Evolutionary conservation across 2,113 vertebrate genomes (phyloP).

Genomic region (Xiphias gladius): DNA sequence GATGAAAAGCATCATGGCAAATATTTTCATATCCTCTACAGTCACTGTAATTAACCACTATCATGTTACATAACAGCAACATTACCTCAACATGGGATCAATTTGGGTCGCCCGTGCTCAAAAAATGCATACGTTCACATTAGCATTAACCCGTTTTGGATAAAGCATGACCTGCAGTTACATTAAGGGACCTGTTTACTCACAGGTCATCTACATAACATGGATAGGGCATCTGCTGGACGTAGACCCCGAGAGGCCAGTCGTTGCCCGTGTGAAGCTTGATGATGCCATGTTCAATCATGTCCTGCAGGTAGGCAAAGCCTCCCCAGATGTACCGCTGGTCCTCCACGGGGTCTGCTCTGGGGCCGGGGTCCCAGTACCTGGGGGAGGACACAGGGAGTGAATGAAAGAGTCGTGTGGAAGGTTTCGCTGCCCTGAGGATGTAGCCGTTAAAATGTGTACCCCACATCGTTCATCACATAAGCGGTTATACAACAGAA

Average conservation of each 20-base stretch:
- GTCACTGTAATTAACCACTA: background rate
- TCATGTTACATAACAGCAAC: background rate
- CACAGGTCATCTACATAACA: slow-evolving; percentile 98
- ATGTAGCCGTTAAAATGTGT: background rate
- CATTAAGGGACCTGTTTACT: slow-evolving; percentile 70
- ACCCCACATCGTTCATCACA: background rate
- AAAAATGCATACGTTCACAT: no score
- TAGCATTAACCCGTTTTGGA: background rate
- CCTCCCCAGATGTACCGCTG: slow-evolving; percentile 97
- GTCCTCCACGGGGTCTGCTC: slow-evolving; percentile 95
- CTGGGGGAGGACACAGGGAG: slow-evolving; percentile 74
- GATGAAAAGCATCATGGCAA: background rate
- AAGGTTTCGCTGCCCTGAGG: background rate
- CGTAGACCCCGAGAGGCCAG: slow-evolving; percentile 90
- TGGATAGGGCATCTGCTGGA: slow-evolving; percentile 98
- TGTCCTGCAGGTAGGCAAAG: slow-evolving; percentile 97
- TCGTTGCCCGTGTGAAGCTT: slow-evolving; percentile 88
- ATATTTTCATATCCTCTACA: background rate
- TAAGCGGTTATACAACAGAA: background rate
- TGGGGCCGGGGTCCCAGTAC: slow-evolving; percentile 97
- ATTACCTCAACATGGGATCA: background rate
- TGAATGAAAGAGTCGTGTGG: background rate
- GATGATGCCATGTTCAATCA: slow-evolving; percentile 95
- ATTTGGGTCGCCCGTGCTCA: background rate
- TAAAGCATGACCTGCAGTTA: background rate